Evolutionary conservation across 1,140 invertebrate genomes (phyloP), one percentile per base, ranked within the genome.

Genomic region (Eulimnadia texana): DNA sequence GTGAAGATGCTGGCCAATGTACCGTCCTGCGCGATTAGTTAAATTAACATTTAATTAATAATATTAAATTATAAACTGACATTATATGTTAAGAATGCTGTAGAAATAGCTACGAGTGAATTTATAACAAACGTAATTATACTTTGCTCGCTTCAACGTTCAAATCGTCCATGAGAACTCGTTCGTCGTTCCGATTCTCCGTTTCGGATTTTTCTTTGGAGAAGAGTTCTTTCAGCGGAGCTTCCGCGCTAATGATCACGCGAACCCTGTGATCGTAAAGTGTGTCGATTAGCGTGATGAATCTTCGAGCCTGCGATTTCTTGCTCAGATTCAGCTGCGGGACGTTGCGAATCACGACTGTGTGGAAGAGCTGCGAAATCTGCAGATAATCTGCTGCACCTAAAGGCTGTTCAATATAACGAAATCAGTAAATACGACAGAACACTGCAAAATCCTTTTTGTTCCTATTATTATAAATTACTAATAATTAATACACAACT

Each of bases 241-340:
- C 82, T 65, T 83, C 83, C 24, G 92, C 84, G 19, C 87, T 87
- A 66, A 90, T 82, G 1, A 93, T 82, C 47, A 91, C 76, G 70
- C 88, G 73, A 56, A 86, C 89, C 76, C 83, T 86, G 68, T 93
- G 88, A 72, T 99, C 95, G 74, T 99, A 99, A 0, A 99, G 76
- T 0, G 93, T 95, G 71, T 99, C 96, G 68, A 99, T 94, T 0
- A 99, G 76, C 2, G 91, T 97, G 61, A 98, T 98, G 72, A 99
- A 98, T 67, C 96, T 76, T 69, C 94, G 80, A 55, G 90, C 83
- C 74, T 91, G 88, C 19, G 88, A 90, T 70, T 88, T 85, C 27
- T 82, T 74, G 66, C 81, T 79, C 19, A 86, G 72, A 68, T 84
- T 87, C 66, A 98, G 72, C 69, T 86, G 80, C 22, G 93, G 94